Percentiles rank a stretch among this genome's conserved stretches.
Conservation (phyloP, 2,113 vertebrate genomes). For the Prunella fulvescens region DNA sequence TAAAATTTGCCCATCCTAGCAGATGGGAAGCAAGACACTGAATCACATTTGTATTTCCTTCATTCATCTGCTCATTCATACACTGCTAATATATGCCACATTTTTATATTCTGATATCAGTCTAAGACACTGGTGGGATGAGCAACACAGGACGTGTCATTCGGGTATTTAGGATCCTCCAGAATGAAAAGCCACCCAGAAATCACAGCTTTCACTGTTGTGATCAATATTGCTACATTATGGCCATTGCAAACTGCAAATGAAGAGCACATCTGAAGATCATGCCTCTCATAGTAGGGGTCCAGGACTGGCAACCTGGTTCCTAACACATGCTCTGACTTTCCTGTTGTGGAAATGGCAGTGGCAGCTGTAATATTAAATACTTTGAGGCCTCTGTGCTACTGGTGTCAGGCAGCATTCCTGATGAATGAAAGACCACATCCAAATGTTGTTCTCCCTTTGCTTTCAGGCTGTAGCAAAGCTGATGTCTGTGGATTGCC, state of each 20-base stretch:
- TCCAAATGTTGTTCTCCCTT: constrained; percentile 13
- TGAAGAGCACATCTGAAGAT: neutral
- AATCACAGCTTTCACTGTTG: neutral
- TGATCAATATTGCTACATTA: neutral
- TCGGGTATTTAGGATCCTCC: neutral
- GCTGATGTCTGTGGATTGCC: constrained; percentile 91
- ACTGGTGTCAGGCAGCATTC: neutral
- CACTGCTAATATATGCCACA: neutral
- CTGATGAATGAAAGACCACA: neutral
- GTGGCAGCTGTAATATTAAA: neutral
- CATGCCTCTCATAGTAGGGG: neutral
- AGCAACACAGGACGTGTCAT: accelerated
- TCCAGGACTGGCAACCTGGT: neutral
- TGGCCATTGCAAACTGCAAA: neutral
- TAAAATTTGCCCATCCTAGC: neutral
- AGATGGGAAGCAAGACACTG: neutral
- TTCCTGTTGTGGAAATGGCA: neutral
- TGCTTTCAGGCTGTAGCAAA: constrained; percentile 84
- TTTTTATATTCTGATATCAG: neutral
- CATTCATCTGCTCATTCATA: neutral
- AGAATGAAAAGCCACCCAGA: neutral
- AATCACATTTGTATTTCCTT: neutral
- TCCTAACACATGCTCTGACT: neutral
- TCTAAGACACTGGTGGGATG: neutral
- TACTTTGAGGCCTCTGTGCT: neutral